Evolutionary conservation across 2,888 invertebrate species (phyloP).

Genomic region (Bombylius major): DNA sequence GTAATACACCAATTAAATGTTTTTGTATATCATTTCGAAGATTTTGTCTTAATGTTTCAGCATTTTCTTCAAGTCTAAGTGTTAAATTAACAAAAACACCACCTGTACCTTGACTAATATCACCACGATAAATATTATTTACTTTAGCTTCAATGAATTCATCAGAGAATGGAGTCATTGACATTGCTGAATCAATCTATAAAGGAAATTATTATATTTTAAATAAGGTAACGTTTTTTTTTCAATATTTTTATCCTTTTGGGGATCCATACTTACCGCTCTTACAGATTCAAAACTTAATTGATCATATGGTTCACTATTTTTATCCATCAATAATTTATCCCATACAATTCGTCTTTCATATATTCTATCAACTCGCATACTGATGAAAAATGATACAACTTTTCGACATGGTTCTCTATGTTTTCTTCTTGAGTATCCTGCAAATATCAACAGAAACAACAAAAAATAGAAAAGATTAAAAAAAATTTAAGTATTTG

Average conservation of each 20-base stretch:
- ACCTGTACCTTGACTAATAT: slow-evolving; percentile 50
- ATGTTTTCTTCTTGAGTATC: slow-evolving; percentile 55
- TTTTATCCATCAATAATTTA: slow-evolving; percentile 56
- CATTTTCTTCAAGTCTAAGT: slow-evolving; percentile 61
- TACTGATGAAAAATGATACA: slow-evolving; percentile 62
- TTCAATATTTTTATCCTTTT: no score
- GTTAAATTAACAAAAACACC: slow-evolving; percentile 80
- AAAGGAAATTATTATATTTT: slow-evolving; percentile 13
- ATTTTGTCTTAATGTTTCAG: slow-evolving; percentile 53
- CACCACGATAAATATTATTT: slow-evolving; percentile 64
- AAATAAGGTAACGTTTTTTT: not conserved
- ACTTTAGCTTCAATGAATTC: slow-evolving; percentile 72
- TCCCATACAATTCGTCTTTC: slow-evolving; percentile 71
- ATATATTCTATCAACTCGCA: slow-evolving; percentile 72
- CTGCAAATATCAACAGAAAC: slow-evolving; percentile 17
- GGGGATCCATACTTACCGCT: slow-evolving; percentile 51
- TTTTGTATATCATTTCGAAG: slow-evolving; percentile 68
- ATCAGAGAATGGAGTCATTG: slow-evolving; percentile 82
- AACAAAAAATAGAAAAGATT: not conserved
- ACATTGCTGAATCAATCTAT: slow-evolving; percentile 82
- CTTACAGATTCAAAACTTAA: slow-evolving; percentile 74
- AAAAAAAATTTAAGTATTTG: not conserved
- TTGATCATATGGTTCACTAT: slow-evolving; percentile 68
- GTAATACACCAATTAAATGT: slow-evolving; percentile 71
- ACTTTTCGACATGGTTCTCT: slow-evolving; percentile 67